Percentiles rank a stretch among this genome's conserved stretches.
Conservation (phyloP, 2,113 vertebrate genomes). For the Stomatorhinus ivindoensis region DNA sequence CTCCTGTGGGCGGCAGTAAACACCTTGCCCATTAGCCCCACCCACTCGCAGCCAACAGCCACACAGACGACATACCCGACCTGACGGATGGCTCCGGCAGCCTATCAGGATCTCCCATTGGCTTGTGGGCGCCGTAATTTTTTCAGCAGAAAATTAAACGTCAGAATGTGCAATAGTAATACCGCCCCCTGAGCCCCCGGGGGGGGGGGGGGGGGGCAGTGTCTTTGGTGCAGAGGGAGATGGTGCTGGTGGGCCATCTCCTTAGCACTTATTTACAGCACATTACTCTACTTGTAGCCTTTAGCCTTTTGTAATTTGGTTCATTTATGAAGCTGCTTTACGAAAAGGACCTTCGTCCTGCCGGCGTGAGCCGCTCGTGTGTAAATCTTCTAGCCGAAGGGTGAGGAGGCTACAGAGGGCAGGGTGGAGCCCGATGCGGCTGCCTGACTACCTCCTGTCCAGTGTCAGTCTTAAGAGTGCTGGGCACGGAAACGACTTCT, state of each 20-base stretch:
- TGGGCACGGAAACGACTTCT: background rate
- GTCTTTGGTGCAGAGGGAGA: background rate
- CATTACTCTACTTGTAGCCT: background rate
- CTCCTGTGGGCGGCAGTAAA: slow-evolving; percentile 62
- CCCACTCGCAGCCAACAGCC: slow-evolving; percentile 42
- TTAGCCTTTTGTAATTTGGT: background rate
- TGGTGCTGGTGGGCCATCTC: background rate
- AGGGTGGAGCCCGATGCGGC: background rate
- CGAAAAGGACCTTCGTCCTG: background rate
- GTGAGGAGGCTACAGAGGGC: background rate
- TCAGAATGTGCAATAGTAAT: slow-evolving; percentile 10
- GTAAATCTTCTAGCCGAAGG: background rate
- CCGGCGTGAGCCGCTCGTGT: background rate
- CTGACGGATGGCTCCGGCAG: slow-evolving; percentile 52
- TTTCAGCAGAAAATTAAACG: slow-evolving; percentile 16
- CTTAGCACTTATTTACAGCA: slow-evolving; percentile 1
- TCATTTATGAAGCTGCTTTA: slow-evolving; percentile 10
- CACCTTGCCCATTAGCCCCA: slow-evolving; percentile 31
- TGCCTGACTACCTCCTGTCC: background rate
- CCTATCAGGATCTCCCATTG: slow-evolving; percentile 53
- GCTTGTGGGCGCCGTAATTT: slow-evolving; percentile 38
- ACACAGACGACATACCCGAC: slow-evolving; percentile 49
- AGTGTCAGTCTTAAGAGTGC: background rate
- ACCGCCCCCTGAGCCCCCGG: background rate
- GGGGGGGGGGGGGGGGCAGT: background rate